These are phyloP conservation scores for Operophtera brumata DNA, from an alignment of 2,888 invertebrate genomes.

Conservation along the genomic window DNA sequence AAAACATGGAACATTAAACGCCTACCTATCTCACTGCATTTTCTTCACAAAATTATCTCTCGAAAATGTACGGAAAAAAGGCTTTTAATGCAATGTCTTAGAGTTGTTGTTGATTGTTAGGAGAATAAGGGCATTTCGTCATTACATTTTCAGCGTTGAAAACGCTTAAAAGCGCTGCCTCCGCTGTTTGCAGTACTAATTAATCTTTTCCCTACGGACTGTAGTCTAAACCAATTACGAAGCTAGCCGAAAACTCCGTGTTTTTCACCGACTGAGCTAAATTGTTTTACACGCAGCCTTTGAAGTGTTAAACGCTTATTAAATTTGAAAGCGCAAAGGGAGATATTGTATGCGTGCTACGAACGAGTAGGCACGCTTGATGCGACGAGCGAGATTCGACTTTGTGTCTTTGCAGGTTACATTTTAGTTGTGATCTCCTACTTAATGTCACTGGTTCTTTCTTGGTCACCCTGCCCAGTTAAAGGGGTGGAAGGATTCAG, in stretches of 20 bases:
- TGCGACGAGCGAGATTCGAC: conserved; percentile 18
- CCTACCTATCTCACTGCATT: conserved; percentile 35
- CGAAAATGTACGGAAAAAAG: conserved; percentile 9
- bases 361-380: conserved; percentile 26
- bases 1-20: conserved; percentile 42
- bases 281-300: conserved; percentile 74
- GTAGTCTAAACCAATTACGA: conserved; percentile 73
- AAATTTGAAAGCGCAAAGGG: conserved; percentile 72
- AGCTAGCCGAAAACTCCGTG: conserved; percentile 70
- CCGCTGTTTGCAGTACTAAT: conserved; percentile 71
- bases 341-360: conserved; percentile 58
- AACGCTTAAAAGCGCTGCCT: conserved; percentile 61
- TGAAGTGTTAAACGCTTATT: conserved; percentile 78
- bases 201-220: conserved; percentile 69
- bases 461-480: no score
- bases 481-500: no score
- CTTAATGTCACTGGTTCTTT: no score
- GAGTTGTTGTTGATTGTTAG: conserved; percentile 24
- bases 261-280: conserved; percentile 73
- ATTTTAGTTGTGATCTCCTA: not conserved
- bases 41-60: conserved; percentile 23
- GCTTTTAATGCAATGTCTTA: conserved; percentile 26
- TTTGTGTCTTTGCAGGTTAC: conserved; percentile 16
- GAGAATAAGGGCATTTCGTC: conserved; percentile 32
- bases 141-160: conserved; percentile 47